phyloP scores from a whole-genome alignment of 2,888 invertebrate genomes.

The Tetragnatha montana region DNA sequence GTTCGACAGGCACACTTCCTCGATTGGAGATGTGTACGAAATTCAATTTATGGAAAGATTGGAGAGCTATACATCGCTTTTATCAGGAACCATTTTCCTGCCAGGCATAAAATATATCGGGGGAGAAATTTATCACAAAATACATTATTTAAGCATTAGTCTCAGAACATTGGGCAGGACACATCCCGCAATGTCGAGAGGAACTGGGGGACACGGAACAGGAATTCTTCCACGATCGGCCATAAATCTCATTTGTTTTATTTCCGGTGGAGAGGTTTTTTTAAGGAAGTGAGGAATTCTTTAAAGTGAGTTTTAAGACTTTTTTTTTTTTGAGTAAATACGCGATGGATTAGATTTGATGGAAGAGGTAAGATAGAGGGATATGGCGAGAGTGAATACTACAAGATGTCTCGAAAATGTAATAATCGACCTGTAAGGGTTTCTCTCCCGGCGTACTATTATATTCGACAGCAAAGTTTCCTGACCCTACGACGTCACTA shows the following conservation, averaged over 20 bases:
- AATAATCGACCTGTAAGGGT: too few relatives aligned
- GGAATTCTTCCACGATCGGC: constrained; percentile 38
- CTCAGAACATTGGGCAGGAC: constrained; percentile 41
- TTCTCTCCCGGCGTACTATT: too few relatives aligned
- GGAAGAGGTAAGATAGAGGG: background rate
- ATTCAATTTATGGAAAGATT: constrained; percentile 44
- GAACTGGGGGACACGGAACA: background rate
- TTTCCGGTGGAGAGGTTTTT: constrained; percentile 3
- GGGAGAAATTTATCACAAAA: constrained; percentile 45
- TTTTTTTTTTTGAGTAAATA: background rate
- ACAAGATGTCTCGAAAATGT: too few relatives aligned
- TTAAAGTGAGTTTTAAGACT: constrained; percentile 21
- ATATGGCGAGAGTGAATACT: background rate
- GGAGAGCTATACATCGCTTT: constrained; percentile 42
- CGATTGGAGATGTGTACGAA: constrained; percentile 17
- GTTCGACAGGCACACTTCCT: background rate
- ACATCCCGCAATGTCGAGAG: constrained; percentile 47
- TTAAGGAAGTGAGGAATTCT: constrained; percentile 4
- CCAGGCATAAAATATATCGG: constrained; percentile 51
- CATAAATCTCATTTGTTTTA: constrained; percentile 46
- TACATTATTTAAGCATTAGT: constrained; percentile 56
- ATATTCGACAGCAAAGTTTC: too few relatives aligned
- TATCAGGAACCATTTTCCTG: constrained; percentile 41
- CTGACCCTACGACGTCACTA: too few relatives aligned
- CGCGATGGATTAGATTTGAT: constrained; percentile 2